These are phyloP conservation scores for Pediacus dermestoides DNA, from an alignment of 2,888 invertebrate species.

Conservation along the genomic window DNA sequence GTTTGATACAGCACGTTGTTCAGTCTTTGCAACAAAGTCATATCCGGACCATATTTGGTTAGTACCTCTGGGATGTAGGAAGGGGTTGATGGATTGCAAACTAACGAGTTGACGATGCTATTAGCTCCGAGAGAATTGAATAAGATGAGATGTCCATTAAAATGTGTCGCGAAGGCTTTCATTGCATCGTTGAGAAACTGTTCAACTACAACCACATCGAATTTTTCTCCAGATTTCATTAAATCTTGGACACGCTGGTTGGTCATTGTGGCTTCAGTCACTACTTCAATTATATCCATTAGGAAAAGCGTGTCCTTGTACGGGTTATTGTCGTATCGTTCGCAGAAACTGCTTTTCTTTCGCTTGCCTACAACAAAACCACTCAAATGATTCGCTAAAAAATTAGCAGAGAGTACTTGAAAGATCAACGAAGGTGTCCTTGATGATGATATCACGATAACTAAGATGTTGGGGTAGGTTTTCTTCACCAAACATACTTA, in stretches of 20 bases:
- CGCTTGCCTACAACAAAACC: too few relatives aligned
- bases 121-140: conserved; percentile 48
- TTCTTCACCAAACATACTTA: conserved; percentile 28
- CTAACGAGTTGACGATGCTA: conserved; percentile 49
- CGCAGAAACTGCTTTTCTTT: too few relatives aligned
- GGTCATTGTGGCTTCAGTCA: conserved; percentile 22
- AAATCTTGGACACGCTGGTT: conserved; percentile 30
- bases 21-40: conserved; percentile 21
- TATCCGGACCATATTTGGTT: conserved; percentile 25
- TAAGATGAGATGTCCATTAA: conserved; percentile 39
- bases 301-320: too few relatives aligned
- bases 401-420: too few relatives aligned
- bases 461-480: conserved; percentile 26
- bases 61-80: conserved; percentile 53
- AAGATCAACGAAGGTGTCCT: conserved; percentile 17
- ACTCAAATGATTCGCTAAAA: too few relatives aligned
- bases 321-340: too few relatives aligned
- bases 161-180: conserved; percentile 42
- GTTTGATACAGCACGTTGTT: conserved; percentile 35
- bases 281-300: too few relatives aligned
- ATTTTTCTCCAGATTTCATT: conserved; percentile 36
- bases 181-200: conserved; percentile 51
- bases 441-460: too few relatives aligned
- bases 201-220: conserved; percentile 47
- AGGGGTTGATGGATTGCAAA: conserved; percentile 51